Conservation (phyloP, 2,888 invertebrate genomes). For the Parasteatoda lunata region DNA sequence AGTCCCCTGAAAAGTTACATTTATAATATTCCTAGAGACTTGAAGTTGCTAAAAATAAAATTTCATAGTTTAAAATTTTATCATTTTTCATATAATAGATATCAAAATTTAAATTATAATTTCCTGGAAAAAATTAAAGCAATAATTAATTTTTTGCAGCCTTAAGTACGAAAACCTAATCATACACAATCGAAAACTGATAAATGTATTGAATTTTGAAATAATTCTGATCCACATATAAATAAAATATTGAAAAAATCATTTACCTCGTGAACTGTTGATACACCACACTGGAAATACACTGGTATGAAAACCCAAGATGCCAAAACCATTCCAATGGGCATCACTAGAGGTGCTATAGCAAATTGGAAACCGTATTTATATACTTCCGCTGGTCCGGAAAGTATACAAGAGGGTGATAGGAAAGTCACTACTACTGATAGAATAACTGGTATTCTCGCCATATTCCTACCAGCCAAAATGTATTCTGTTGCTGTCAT, state of each 20-base stretch:
- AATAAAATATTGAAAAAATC: not conserved
- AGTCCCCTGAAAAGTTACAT: too few species aligned
- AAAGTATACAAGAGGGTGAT: slow-evolving; percentile 13
- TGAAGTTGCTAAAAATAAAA: too few species aligned
- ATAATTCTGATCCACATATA: too few species aligned
- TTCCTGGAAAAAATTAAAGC: too few species aligned
- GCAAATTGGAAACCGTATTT: slow-evolving; percentile 10
- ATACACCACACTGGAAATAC: slow-evolving; percentile 16
- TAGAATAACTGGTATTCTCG: slow-evolving; percentile 24
- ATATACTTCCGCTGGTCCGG: slow-evolving; percentile 22
- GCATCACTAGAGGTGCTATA: not conserved
- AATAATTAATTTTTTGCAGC: too few species aligned
- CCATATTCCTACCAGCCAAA: slow-evolving; percentile 25
- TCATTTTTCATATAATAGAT: too few species aligned
- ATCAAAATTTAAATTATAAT: too few species aligned
- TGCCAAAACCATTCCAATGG: slow-evolving; percentile 16
- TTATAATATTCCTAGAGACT: too few species aligned
- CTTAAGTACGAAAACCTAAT: too few species aligned
- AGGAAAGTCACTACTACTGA: slow-evolving; percentile 17
- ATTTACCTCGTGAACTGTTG: slow-evolving; percentile 31
- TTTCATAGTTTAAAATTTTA: too few species aligned
- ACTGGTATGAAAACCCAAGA: slow-evolving; percentile 24
- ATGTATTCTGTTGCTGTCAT: slow-evolving; percentile 6
- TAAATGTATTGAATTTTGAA: too few species aligned
- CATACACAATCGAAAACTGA: too few species aligned